Evolutionary conservation across 2,888 invertebrate genomes (phyloP).

Genomic region (Ennomos fuscantarius): DNA sequence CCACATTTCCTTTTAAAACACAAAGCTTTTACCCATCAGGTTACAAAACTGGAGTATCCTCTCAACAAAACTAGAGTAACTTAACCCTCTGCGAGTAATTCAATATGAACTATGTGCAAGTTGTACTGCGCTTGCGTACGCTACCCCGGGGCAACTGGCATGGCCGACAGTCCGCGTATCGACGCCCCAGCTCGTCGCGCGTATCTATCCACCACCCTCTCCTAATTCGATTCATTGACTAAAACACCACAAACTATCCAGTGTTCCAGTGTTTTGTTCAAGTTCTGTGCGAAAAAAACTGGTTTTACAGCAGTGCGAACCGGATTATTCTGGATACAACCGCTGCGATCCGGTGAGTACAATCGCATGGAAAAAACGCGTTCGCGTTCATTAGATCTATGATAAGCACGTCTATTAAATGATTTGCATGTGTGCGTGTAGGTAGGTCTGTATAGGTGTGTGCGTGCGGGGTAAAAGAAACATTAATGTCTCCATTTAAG

Average conservation of each 20-base stretch:
- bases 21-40: constrained; percentile 5
- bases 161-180: constrained; percentile 80
- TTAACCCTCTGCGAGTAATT: constrained; percentile 11
- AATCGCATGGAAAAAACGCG: not conserved
- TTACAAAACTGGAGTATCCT: constrained; percentile 15
- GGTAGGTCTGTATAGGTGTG: constrained; percentile 28
- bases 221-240: constrained; percentile 39
- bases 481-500: constrained; percentile 47
- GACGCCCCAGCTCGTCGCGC: constrained; percentile 67
- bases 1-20: not conserved
- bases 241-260: constrained; percentile 31
- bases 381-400: constrained; percentile 16
- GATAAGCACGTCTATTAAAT: constrained; percentile 21
- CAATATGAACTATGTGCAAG: constrained; percentile 18
- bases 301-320: constrained; percentile 38
- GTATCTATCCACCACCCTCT: constrained; percentile 42
- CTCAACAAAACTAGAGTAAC: constrained; percentile 4
- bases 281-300: constrained; percentile 41
- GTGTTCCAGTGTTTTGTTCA: constrained; percentile 52
- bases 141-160: constrained; percentile 72
- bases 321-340: constrained; percentile 62
- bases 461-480: constrained; percentile 48
- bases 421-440: constrained; percentile 33
- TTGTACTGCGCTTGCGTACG: constrained; percentile 67
- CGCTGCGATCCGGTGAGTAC: constrained; percentile 65